Evolutionary conservation across 1,140 invertebrate species (phyloP).

Genomic region (Hyphantria cunea): DNA sequence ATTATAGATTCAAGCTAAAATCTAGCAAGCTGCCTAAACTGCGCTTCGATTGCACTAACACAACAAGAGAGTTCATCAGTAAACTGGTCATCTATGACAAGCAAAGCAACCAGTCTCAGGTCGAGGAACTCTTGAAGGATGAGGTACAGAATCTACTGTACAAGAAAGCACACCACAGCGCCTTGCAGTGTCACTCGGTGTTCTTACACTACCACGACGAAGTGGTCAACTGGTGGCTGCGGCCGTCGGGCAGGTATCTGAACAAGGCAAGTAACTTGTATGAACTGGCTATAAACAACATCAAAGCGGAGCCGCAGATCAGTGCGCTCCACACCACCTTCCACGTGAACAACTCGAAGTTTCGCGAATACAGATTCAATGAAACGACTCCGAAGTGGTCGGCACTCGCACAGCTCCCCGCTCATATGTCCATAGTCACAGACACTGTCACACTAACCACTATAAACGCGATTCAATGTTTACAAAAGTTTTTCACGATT

Average conservation of each 20-base stretch:
- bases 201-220: slow-evolving; percentile 19
- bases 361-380: not conserved
- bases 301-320: not conserved
- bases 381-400: no score
- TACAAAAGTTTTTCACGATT: not conserved
- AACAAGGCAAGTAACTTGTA: not conserved
- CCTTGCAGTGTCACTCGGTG: not conserved
- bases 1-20: no score
- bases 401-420: no score
- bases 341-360: not conserved
- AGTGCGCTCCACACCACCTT: not conserved
- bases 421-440: not conserved
- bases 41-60: not conserved
- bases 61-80: not conserved
- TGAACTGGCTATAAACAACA: not conserved
- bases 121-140: not conserved
- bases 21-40: not conserved
- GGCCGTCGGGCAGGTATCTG: not conserved
- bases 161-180: not conserved
- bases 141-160: not conserved
- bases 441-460: not conserved
- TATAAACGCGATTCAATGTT: slow-evolving; percentile 5
- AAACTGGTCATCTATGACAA: not conserved
- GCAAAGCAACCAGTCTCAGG: not conserved
- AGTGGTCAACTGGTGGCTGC: slow-evolving; percentile 23